Evolutionary conservation across 2,888 invertebrate genomes (phyloP), one percentile per base, ranked within the genome.

Genomic region (Tetranychus piercei): DNA sequence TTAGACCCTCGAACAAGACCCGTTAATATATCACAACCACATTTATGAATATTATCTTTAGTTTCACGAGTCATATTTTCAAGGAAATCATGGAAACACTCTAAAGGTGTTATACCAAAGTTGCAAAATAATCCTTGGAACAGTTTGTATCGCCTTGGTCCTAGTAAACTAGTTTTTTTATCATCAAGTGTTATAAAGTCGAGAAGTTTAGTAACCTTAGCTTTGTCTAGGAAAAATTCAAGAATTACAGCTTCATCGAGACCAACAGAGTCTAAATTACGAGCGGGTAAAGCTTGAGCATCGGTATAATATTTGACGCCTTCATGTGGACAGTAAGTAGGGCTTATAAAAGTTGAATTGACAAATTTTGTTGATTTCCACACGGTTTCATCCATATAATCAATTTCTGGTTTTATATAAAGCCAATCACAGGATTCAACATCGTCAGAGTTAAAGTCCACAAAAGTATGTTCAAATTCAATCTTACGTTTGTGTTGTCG

Each of bases 11-110:
- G 84, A 23, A 94, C 85, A 0, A 91, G 82, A 0, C 91, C 87
- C n/a, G 89, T 86, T 5, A 90, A 85, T 69, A 91, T 86, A 83
- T 94, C 94, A 0, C 91, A 87, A 1, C 90, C 91, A 82, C 91
- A 90, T 69, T 91, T 85, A 81, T 94, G 93, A 79, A 86, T 86
- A 77, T 89, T 88, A 81, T 92, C 91, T 23, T 23, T 20, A 0
- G 90, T 88, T 20, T 44, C 76, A 9, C 34, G 64, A 18, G 22
- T 11, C 22, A 76, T 76, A 77, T 91, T 84, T 20, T 84, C 84
- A 11, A 69, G 8, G 69, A 69, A 69, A 69, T 23, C 34, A 79
- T 87, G 82, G 73, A 94, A 84, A 81, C 89, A 88, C 0, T 85
- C 84, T 72, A 88, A 78, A 78, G 92, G 87, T 66, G 85, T 81